phyloP scores from a whole-genome alignment of 2,797 vertebrate species.

The Borostomias antarcticus region DNA sequence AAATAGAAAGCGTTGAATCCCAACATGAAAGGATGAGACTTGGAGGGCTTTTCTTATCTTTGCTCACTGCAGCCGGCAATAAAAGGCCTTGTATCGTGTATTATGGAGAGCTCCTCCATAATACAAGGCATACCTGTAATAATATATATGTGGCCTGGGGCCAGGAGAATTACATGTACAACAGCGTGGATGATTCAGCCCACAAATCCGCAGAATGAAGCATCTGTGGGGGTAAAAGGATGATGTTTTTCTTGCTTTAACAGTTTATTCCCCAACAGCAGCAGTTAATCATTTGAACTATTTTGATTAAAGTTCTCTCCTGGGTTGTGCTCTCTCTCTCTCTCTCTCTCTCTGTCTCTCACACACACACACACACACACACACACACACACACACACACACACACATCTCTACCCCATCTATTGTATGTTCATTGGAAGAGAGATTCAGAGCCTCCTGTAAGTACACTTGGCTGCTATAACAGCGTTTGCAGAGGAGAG shows the following conservation, averaged over 20 bases:
- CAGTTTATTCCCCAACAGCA: constrained; percentile 23
- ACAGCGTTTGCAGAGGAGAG: constrained; percentile 12
- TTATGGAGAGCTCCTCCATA: constrained; percentile 33
- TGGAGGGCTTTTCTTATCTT: background rate
- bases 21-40: constrained; percentile 7
- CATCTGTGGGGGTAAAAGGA: constrained; percentile 8
- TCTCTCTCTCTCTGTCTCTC: background rate
- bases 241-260: constrained; percentile 17
- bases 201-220: constrained; percentile 17
- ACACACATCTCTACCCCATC: constrained; percentile 5
- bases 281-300: constrained; percentile 41
- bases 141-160: constrained; percentile 30
- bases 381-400: background rate
- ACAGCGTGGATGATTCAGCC: constrained; percentile 28
- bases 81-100: constrained; percentile 25
- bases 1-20: constrained; percentile 2
- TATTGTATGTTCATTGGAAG: background rate
- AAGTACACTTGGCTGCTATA: constrained; percentile 23
- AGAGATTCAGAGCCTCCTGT: constrained; percentile 13
- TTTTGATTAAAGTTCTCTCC: constrained; percentile 38
- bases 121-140: constrained; percentile 13
- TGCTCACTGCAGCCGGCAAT: constrained; percentile 1
- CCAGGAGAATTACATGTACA: constrained; percentile 26
- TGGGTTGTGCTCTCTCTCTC: background rate
- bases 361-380: background rate